Evolutionary conservation across 2,797 vertebrate species (phyloP).

Genomic region (Intellagama lesueurii): DNA sequence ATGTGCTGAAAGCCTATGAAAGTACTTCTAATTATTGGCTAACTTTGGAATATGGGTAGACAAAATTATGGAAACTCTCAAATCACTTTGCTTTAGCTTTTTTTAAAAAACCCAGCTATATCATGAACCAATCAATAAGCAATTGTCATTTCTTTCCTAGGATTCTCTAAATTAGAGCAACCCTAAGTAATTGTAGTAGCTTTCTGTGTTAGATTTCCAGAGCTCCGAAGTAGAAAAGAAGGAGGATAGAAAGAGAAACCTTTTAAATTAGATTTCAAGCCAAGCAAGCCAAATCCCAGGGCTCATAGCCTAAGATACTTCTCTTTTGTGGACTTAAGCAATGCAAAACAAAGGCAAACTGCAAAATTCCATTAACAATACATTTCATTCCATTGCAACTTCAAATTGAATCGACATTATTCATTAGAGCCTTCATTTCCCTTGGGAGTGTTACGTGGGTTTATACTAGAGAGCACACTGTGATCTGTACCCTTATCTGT

Average conservation of each 20-base stretch:
- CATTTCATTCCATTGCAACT: slow-evolving; percentile 61
- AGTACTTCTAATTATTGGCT: neutral
- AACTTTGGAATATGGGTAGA: neutral
- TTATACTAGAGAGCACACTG: slow-evolving; percentile 10
- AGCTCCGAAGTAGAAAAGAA: neutral
- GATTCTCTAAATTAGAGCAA: slow-evolving; percentile 43
- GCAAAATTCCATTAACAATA: slow-evolving; percentile 59
- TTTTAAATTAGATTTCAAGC: slow-evolving; percentile 64
- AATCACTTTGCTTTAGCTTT: slow-evolving; percentile 50
- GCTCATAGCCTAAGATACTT: slow-evolving; percentile 51
- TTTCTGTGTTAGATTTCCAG: slow-evolving; percentile 52
- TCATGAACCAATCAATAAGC: slow-evolving; percentile 56
- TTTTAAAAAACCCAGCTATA: slow-evolving; percentile 48
- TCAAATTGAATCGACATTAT: slow-evolving; percentile 46
- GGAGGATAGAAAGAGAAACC: slow-evolving; percentile 24
- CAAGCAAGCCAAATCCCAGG: slow-evolving; percentile 29
- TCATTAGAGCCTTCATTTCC: slow-evolving; percentile 43
- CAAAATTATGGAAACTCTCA: slow-evolving; percentile 42
- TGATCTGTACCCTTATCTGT: slow-evolving; percentile 15
- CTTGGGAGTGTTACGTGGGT: slow-evolving; percentile 10
- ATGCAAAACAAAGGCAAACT: slow-evolving; percentile 63
- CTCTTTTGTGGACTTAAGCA: slow-evolving; percentile 52
- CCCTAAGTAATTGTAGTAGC: slow-evolving; percentile 50
- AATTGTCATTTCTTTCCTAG: slow-evolving; percentile 51
- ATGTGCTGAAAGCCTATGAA: neutral